These are phyloP conservation scores for Prionailurus bengalensis DNA, from an alignment of 2,113 vertebrate species.

Conservation along the genomic window DNA sequence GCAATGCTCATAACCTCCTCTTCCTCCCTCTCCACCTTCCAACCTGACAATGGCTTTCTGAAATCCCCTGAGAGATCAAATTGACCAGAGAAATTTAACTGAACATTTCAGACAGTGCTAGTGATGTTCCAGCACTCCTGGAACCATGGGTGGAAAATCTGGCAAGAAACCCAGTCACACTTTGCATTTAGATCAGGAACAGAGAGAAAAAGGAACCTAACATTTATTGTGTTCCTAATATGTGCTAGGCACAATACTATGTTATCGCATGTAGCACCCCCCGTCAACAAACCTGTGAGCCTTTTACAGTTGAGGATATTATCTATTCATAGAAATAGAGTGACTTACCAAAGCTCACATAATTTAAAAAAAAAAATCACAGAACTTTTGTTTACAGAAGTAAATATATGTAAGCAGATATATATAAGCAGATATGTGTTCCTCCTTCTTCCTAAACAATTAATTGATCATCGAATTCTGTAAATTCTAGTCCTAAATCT, in stretches of 20 bases:
- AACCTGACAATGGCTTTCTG: conserved; percentile 10
- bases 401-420: not conserved
- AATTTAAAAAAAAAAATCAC: conserved; percentile 21
- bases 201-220: conserved; percentile 24
- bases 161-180: not conserved
- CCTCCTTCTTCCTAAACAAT: not conserved
- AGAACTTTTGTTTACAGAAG: not conserved
- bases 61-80: conserved; percentile 11
- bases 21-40: not conserved
- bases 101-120: not conserved
- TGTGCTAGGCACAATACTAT: not conserved
- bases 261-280: not conserved
- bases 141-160: not conserved
- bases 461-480: not conserved
- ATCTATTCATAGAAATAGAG: conserved; percentile 1
- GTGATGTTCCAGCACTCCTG: not conserved
- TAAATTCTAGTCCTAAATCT: conserved; percentile 39
- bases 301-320: not conserved
- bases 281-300: not conserved
- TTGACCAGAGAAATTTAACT: not conserved
- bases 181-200: not conserved
- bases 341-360: conserved; percentile 21
- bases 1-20: not conserved
- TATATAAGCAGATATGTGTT: not conserved
- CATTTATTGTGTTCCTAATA: not conserved